A percentile compares a stretch with the other conserved stretches of the same genome.
phyloP scores from a whole-genome alignment of 2,113 vertebrate genomes.

The Picathartes gymnocephalus region DNA sequence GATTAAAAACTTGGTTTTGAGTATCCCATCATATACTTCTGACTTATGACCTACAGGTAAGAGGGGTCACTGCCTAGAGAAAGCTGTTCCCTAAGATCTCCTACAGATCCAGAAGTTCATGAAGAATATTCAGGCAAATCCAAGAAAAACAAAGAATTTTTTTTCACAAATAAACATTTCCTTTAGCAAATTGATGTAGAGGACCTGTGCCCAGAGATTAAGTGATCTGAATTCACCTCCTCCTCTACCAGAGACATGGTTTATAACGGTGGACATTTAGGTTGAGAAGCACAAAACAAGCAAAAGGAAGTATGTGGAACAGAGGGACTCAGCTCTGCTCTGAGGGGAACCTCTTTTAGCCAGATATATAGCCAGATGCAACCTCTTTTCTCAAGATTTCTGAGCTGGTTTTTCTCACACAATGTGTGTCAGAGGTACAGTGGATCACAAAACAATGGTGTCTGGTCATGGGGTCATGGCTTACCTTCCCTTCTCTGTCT shows the following conservation, averaged over 20 bases:
- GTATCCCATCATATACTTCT: background rate
- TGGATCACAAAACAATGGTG: background rate
- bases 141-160: background rate
- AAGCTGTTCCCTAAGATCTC: background rate
- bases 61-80: background rate
- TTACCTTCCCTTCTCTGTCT: background rate
- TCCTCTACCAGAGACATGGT: background rate
- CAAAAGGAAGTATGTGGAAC: background rate
- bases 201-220: background rate
- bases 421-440: rapidly evolving
- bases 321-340: background rate
- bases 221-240: background rate
- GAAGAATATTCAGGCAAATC: background rate
- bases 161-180: background rate
- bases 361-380: background rate
- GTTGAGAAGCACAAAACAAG: background rate
- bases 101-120: background rate
- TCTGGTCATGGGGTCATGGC: background rate
- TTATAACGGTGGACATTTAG: background rate
- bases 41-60: background rate
- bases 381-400: background rate
- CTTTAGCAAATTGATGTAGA: background rate
- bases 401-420: background rate
- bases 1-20: background rate
- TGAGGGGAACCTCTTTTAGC: background rate